Evolutionary conservation across 2,113 vertebrate genomes (phyloP).

Genomic region (Arvicanthis niloticus): DNA sequence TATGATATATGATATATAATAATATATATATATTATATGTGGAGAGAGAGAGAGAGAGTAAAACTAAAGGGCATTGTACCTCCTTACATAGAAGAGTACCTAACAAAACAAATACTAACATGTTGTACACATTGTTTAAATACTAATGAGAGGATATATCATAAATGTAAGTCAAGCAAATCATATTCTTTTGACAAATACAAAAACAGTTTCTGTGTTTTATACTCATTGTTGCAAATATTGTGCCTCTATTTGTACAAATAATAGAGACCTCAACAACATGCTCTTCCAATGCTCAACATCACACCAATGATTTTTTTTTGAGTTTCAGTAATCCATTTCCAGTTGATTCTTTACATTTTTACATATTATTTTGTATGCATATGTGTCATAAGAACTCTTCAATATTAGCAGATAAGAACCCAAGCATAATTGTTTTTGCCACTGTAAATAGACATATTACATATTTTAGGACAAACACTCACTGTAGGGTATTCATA

Average conservation of each 20-base stretch:
- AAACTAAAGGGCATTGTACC: background rate
- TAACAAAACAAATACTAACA: background rate
- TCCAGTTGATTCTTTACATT: constrained; percentile 19
- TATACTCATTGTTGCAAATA: background rate
- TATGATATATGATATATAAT: no score
- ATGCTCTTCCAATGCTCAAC: background rate
- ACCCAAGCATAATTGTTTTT: background rate
- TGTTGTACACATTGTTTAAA: background rate
- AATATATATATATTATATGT: no score
- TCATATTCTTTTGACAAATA: background rate
- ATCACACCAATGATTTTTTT: constrained; percentile 30
- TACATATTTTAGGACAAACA: constrained; percentile 38
- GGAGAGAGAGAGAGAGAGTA: background rate
- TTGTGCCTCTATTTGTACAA: background rate
- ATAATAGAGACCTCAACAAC: background rate
- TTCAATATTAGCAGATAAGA: background rate
- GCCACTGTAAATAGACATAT: background rate
- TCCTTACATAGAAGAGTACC: background rate
- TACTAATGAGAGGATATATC: background rate
- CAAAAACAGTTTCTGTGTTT: background rate
- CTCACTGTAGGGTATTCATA: background rate
- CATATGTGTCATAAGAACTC: background rate
- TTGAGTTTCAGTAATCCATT: background rate
- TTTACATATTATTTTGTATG: background rate
- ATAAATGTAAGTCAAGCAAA: background rate